A percentile compares a stretch with the other conserved stretches of the same genome.
Conservation (phyloP, 2,888 invertebrate species). For the Chromoteleia sp. region DNA sequence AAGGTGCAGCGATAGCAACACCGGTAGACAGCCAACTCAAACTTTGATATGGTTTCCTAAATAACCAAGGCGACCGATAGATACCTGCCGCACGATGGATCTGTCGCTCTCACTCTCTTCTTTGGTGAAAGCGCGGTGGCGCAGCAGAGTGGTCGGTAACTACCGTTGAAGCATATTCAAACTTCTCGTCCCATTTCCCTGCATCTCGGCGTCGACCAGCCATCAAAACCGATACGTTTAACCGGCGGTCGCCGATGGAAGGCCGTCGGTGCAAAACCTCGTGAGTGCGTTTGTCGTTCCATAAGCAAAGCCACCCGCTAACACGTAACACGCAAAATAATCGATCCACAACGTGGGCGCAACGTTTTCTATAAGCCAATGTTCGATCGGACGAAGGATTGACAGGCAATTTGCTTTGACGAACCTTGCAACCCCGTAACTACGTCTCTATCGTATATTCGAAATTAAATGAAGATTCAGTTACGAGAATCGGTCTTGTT, state of each 20-base stretch:
- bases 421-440: constrained; percentile 40
- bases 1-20: constrained; percentile 69
- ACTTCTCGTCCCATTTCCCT: constrained; percentile 74
- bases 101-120: constrained; percentile 69
- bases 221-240: constrained; percentile 70
- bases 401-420: constrained; percentile 78
- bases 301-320: constrained; percentile 72
- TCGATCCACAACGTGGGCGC: constrained; percentile 73
- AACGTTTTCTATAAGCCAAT: constrained; percentile 70
- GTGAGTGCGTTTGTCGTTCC: constrained; percentile 80
- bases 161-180: constrained; percentile 81
- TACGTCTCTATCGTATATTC: background rate
- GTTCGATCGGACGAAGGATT: constrained; percentile 74
- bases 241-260: constrained; percentile 60
- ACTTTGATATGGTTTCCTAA: constrained; percentile 83
- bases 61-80: constrained; percentile 83
- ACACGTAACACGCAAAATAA: constrained; percentile 70
- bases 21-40: constrained; percentile 79
- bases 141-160: constrained; percentile 79
- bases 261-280: constrained; percentile 75
- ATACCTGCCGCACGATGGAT: constrained; percentile 76
- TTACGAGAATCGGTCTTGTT: constrained; percentile 9
- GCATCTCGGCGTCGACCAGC: constrained; percentile 67
- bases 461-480: constrained; percentile 22
- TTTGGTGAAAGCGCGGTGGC: constrained; percentile 71